A percentile compares a stretch with the other conserved stretches of the same genome.
These are phyloP conservation scores for Ammodytes dubius DNA, from an alignment of 2,113 vertebrate genomes.

Conservation along the genomic window DNA sequence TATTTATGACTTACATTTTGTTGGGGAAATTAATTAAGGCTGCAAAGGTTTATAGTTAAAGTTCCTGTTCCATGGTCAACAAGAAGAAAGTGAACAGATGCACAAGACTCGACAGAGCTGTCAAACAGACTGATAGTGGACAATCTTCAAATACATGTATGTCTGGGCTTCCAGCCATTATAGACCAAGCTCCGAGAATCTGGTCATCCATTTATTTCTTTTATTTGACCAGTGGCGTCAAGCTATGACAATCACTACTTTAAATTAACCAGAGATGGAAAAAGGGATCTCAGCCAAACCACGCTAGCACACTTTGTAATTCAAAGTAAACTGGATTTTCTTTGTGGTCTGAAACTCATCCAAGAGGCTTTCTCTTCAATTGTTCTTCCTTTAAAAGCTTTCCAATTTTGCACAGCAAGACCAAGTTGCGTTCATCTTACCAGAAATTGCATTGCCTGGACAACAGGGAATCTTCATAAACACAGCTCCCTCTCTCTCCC, in stretches of 20 bases:
- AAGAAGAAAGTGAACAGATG: constrained; percentile 29
- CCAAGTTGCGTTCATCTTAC: background rate
- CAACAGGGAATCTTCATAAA: constrained; percentile 2
- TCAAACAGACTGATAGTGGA: constrained; percentile 73
- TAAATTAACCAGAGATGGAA: constrained; percentile 76
- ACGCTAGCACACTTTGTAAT: constrained; percentile 2
- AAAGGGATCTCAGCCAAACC: constrained; percentile 64
- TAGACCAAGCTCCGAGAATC: constrained; percentile 25
- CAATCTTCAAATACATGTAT: constrained; percentile 67
- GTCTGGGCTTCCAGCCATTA: constrained; percentile 61
- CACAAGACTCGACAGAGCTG: constrained; percentile 37
- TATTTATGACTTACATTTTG: constrained; percentile 5
- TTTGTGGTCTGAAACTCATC: constrained; percentile 37
- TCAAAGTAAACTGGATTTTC: constrained; percentile 33
- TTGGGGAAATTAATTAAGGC: constrained; percentile 10
- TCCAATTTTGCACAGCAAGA: background rate
- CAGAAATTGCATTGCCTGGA: background rate
- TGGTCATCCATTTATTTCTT: constrained; percentile 59
- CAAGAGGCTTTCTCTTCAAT: constrained; percentile 3
- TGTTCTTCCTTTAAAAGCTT: background rate
- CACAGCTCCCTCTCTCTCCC: background rate
- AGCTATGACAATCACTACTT: constrained; percentile 37
- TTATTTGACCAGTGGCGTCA: constrained; percentile 67
- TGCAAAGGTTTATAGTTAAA: background rate
- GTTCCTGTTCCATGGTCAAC: constrained; percentile 28